Conservation (phyloP, 2,797 vertebrate genomes). For the Leuciscus waleckii region DNA sequence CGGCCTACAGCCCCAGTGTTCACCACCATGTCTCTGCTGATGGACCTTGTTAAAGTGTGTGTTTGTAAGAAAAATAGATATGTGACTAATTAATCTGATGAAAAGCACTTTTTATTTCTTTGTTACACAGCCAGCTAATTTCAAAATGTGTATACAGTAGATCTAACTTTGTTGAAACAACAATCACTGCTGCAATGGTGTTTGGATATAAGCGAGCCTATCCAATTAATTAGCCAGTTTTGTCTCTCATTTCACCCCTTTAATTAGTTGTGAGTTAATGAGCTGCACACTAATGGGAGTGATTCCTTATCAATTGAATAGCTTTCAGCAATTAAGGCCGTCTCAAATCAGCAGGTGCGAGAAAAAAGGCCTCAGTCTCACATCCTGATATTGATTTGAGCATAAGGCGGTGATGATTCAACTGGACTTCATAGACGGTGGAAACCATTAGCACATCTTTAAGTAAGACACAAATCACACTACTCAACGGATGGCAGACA, state of each 20-base stretch:
- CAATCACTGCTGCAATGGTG: constrained; percentile 65
- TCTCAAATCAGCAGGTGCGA: constrained; percentile 63
- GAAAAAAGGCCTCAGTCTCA: constrained; percentile 64
- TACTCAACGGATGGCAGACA: constrained; percentile 3
- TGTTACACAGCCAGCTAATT: constrained; percentile 10
- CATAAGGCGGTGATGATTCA: constrained; percentile 57
- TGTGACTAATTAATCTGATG: constrained; percentile 3
- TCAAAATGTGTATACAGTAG: constrained; percentile 22
- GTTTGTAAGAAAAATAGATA: neutral
- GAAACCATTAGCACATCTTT: constrained; percentile 56
- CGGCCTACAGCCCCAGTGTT: too few species aligned
- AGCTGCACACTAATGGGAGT: constrained; percentile 71
- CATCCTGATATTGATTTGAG: constrained; percentile 75
- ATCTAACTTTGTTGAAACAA: constrained; percentile 34
- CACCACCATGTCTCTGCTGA: neutral
- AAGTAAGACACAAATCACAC: constrained; percentile 51
- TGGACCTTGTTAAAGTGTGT: neutral
- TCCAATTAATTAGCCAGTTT: constrained; percentile 73
- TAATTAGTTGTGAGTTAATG: constrained; percentile 79
- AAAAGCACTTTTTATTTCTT: neutral
- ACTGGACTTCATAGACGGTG: constrained; percentile 59
- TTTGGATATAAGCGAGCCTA: constrained; percentile 61
- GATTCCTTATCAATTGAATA: constrained; percentile 76
- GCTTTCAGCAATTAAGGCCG: constrained; percentile 76
- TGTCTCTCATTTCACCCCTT: constrained; percentile 68